Evolutionary conservation across 1,140 invertebrate genomes (phyloP), one percentile per base, ranked within the genome.

Genomic region (Lordiphosa collinella): DNA sequence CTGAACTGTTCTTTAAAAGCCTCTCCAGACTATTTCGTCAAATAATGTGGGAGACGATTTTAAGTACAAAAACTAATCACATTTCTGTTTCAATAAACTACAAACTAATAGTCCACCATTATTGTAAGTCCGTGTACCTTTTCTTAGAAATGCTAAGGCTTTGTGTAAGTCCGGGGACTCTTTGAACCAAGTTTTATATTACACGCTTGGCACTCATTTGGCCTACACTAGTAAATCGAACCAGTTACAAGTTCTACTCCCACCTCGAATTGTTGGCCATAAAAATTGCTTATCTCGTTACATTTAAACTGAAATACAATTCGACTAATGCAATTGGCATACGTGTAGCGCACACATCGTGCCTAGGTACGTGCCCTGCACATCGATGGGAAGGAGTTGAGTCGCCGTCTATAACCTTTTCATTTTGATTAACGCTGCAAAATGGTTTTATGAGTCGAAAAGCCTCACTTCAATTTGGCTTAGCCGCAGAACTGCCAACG

Each of bases 261-360:
- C 46, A 22, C 31, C 5, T 14, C 18, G 6, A 29, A 34, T 41
- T 36, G 35, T 25, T 44, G 51, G 57, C 47, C 56, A 71, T 80
- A 84, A 84, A 80, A 76, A 58, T 50, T 59, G 70, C 56, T 72
- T 72, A 84, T 69, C 72, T 72, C 49, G 56, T 56, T 59, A 71
- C 78, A 72, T 72, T 84, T 78, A 62, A 78, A 73, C 63, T 84
- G 72, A 84, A 78, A 69, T 73, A 78, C 79, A 78, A 78, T 85
- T 85, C 64, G 68, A 43, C 74, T 84, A 85, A 82, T 82, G 78
- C 79, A 78, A 85, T 84, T 73, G 78, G 53, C 63, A 72, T 47
- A 84, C 60, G 58, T 71, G 56, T 12, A 29, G 3, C 16, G 25
- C 41, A 32, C 14, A 32, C 8, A 34, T 49, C 16, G 14, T 49